Base-by-base conservation (phyloP, 2,888 invertebrate species). In the Nesidiocoris tenuis region DNA sequence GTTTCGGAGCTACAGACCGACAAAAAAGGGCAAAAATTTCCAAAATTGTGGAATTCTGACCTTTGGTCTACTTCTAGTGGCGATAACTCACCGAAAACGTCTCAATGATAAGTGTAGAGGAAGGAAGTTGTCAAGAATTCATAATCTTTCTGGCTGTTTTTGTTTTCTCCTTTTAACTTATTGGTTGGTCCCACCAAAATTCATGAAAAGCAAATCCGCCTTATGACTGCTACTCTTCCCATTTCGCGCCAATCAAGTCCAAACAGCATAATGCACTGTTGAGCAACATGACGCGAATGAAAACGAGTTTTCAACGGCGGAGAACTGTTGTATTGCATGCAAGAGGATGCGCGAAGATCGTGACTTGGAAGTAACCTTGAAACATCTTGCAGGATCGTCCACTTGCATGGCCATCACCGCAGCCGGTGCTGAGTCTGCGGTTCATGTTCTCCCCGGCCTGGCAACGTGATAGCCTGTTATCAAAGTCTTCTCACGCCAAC, bases 321-420 rank as follows among this genome's bases (percentile, higher is more conserved):
- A 39, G 39, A 39, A 12, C 39, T 3, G 39, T 39, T 12, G 39
- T 65, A n/a, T 39, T 9, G 1, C 65, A 39, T 39, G 65, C 65
- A 25, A 65, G 7, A 39, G 9, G 65, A 25, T n/a, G 65, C 21
- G 63, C 21, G 19, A 39, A 65, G 25, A 65, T 65, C 65, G 65
- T 65, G 65, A 65, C 65, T 65, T 65, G 25, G 17, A 19, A 65
- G 39, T 19, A 39, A 39, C 65, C 65, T 65, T 65, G 65, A 39
- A 18, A 39, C 39, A 39, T 7, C 18, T 1, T 25, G 65, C 25
- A 65, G 39, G 65, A 39, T 24, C 65, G 65, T 24, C 65, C 19
- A 25, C 65, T 65, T 65, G 65, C 65, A 65, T 25, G 39, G 64
- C n/a, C 5, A 39, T 3, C 12, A 39, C 12, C 12, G 39, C 39